phyloP scores from a whole-genome alignment of 30 jellyfish, hydroid and myxozoan species.

The Catostylus mosaicus region DNA sequence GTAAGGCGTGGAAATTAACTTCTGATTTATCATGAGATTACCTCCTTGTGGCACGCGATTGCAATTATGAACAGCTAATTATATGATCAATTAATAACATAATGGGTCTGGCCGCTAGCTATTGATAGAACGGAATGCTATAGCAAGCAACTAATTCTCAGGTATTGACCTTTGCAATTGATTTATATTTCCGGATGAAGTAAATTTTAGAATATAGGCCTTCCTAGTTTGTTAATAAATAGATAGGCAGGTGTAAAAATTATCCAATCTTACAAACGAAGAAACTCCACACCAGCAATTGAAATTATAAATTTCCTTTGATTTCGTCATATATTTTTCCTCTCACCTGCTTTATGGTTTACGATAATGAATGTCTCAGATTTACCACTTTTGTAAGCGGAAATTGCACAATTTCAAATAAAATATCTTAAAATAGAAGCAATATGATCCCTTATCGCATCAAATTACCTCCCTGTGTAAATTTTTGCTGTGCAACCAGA shows the following conservation, averaged over 20 bases:
- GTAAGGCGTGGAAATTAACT: slow-evolving; percentile 9
- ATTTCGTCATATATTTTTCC: neutral
- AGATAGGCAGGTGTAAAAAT: slow-evolving; percentile 44
- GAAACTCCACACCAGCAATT: neutral
- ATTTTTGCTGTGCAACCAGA: too few relatives aligned
- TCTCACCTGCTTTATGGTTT: neutral
- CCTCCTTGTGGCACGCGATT: slow-evolving; percentile 28
- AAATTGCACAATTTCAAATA: neutral
- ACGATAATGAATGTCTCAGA: neutral
- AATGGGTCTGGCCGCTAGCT: slow-evolving; percentile 5
- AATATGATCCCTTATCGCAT: too few relatives aligned
- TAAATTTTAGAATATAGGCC: slow-evolving; percentile 21
- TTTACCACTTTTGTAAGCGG: neutral
- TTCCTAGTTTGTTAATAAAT: slow-evolving; percentile 8
- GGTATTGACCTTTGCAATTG: neutral
- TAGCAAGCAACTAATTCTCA: neutral
- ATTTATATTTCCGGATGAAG: slow-evolving; percentile 26
- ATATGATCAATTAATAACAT: neutral
- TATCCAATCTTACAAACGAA: neutral
- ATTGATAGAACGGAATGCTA: neutral
- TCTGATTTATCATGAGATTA: slow-evolving; percentile 4
- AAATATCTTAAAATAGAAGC: too few relatives aligned
- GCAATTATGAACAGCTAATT: neutral
- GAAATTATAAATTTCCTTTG: neutral
- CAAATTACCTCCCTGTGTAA: too few relatives aligned